Percentiles rank a stretch among this genome's conserved stretches.
Conservation (phyloP, 2,888 invertebrate genomes). For the Cybosia mesomella region DNA sequence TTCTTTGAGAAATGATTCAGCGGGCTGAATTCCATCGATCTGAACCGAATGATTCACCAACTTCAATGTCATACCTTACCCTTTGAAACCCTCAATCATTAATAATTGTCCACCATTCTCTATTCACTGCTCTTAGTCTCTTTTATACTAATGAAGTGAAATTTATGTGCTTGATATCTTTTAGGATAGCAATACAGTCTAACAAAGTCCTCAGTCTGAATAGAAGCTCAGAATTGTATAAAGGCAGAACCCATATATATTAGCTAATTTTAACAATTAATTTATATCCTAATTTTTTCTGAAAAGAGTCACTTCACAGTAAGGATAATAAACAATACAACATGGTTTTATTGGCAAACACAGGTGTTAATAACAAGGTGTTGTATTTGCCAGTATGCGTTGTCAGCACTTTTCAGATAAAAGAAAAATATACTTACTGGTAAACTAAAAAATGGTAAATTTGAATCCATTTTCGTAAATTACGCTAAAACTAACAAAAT, state of each 20-base stretch:
- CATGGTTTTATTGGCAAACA: no score
- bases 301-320: background rate
- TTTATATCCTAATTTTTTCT: background rate
- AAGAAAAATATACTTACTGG: conserved; percentile 66
- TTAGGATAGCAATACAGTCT: background rate
- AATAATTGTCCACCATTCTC: no score
- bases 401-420: background rate
- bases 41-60: no score
- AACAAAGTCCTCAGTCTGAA: background rate
- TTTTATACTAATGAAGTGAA: no score
- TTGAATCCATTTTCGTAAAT: conserved; percentile 66
- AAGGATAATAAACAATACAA: background rate
- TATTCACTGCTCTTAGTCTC: no score
- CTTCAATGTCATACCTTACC: no score
- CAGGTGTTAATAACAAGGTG: background rate
- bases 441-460: conserved; percentile 74
- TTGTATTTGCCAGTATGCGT: background rate
- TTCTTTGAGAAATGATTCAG: no score
- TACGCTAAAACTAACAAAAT: background rate
- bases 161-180: background rate
- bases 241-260: background rate
- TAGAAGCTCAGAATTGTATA: background rate
- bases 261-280: background rate
- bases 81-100: no score
- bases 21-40: no score